phyloP scores from a whole-genome alignment of 2,797 vertebrate genomes.

The Corythornis leucogaster region DNA sequence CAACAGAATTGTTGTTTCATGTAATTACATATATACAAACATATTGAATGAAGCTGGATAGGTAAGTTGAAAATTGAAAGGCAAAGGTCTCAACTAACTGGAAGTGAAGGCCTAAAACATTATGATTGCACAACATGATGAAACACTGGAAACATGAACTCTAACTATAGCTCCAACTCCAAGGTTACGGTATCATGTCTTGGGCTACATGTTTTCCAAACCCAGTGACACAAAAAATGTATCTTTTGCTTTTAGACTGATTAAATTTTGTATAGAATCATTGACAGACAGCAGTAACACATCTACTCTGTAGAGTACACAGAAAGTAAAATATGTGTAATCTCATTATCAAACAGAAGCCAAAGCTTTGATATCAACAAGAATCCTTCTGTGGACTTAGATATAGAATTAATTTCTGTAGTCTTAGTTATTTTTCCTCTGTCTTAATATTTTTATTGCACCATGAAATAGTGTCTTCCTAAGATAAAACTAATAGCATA shows the following conservation, averaged over 20 bases:
- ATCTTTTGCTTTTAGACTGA: background rate
- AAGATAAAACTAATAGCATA: background rate
- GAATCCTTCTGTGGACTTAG: slow-evolving; percentile 5
- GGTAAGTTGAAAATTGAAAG: background rate
- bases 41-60: background rate
- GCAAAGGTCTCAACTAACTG: background rate
- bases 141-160: background rate
- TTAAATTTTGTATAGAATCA: background rate
- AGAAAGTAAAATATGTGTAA: slow-evolving; percentile 34
- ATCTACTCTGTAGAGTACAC: background rate
- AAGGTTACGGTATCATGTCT: background rate
- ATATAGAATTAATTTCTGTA: slow-evolving; percentile 48
- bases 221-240: background rate
- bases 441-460: background rate
- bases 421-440: slow-evolving; percentile 48
- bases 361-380: slow-evolving; percentile 44
- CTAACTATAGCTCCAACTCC: background rate
- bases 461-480: background rate
- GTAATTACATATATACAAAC: background rate
- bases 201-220: background rate
- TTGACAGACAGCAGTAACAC: background rate
- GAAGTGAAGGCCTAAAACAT: background rate
- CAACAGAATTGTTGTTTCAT: background rate
- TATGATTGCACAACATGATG: background rate
- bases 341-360: slow-evolving; percentile 43